These are phyloP conservation scores for Dynastes tityus DNA, from an alignment of 2,888 invertebrate genomes.

Conservation along the genomic window DNA sequence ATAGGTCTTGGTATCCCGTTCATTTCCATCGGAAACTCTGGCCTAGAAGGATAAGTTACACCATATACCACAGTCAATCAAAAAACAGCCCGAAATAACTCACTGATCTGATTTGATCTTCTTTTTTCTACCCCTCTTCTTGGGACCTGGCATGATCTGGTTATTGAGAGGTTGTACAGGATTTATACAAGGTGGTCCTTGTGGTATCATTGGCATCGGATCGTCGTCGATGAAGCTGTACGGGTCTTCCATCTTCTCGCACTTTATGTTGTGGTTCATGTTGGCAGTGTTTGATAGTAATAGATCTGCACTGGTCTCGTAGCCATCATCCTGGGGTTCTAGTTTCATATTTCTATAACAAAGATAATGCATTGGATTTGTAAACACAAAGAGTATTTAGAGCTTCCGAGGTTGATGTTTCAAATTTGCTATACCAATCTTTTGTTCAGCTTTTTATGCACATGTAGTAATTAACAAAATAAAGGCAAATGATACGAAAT, in stretches of 20 bases:
- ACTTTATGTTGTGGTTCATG: slow-evolving; percentile 68
- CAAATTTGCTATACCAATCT: too few species aligned
- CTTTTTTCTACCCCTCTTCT: slow-evolving; percentile 91
- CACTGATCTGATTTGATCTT: slow-evolving; percentile 80
- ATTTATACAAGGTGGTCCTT: slow-evolving; percentile 70
- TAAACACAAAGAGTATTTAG: neutral
- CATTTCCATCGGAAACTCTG: slow-evolving; percentile 74
- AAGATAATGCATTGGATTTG: neutral
- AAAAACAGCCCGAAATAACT: slow-evolving; percentile 56
- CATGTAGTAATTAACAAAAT: too few species aligned
- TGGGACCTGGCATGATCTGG: slow-evolving; percentile 75
- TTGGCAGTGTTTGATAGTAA: slow-evolving; percentile 70
- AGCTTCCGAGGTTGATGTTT: neutral
- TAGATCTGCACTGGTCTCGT: slow-evolving; percentile 86
- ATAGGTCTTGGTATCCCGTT: slow-evolving; percentile 75
- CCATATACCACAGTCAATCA: neutral
- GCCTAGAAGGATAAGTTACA: slow-evolving; percentile 64
- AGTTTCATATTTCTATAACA: slow-evolving; percentile 69
- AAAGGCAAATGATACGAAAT: too few species aligned
- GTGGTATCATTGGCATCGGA: slow-evolving; percentile 70
- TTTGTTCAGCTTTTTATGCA: too few species aligned
- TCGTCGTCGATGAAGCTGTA: slow-evolving; percentile 92
- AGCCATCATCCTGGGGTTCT: slow-evolving; percentile 91
- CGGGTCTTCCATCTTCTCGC: slow-evolving; percentile 78
- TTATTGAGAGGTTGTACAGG: slow-evolving; percentile 65